phyloP scores from a whole-genome alignment of 2,113 vertebrate genomes.

The Cranoglanis bouderius region DNA sequence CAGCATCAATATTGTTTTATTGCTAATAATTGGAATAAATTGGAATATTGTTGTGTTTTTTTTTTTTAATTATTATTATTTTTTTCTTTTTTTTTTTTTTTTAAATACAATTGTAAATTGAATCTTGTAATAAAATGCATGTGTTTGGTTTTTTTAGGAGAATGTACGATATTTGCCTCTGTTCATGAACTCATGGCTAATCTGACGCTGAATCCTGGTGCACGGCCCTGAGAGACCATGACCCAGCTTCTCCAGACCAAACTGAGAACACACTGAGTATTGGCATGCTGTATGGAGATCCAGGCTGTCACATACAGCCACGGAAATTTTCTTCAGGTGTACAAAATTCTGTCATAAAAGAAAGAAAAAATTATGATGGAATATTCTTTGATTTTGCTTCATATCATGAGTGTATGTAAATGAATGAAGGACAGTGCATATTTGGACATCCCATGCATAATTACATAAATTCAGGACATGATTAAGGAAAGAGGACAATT shows the following conservation, averaged over 20 bases:
- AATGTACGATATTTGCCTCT: constrained; percentile 98
- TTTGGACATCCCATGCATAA: constrained; percentile 45
- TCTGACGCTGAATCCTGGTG: constrained; percentile 89
- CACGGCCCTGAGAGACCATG: constrained; percentile 79
- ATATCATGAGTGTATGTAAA: constrained; percentile 46
- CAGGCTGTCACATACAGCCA: constrained; percentile 67
- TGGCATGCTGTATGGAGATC: constrained; percentile 50
- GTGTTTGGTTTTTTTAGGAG: constrained; percentile 76
- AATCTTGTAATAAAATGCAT: constrained; percentile 19
- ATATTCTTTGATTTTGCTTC: constrained; percentile 52
- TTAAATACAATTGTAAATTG: background rate
- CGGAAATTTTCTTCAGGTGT: constrained; percentile 55
- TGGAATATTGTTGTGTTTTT: background rate
- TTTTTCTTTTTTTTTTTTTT: background rate
- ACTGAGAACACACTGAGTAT: constrained; percentile 60
- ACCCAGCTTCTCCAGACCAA: constrained; percentile 63
- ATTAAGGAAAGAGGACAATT: constrained; percentile 75
- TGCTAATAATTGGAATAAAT: background rate
- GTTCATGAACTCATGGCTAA: constrained; percentile 99
- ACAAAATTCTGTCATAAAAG: constrained; percentile 59
- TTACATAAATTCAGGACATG: constrained; percentile 25
- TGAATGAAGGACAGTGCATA: constrained; percentile 44
- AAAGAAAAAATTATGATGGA: constrained; percentile 60
- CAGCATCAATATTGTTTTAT: background rate
- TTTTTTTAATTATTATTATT: no score